These are phyloP conservation scores for Scaptomyza parva DNA, from an alignment of 2,888 invertebrate species.

Conservation along the genomic window DNA sequence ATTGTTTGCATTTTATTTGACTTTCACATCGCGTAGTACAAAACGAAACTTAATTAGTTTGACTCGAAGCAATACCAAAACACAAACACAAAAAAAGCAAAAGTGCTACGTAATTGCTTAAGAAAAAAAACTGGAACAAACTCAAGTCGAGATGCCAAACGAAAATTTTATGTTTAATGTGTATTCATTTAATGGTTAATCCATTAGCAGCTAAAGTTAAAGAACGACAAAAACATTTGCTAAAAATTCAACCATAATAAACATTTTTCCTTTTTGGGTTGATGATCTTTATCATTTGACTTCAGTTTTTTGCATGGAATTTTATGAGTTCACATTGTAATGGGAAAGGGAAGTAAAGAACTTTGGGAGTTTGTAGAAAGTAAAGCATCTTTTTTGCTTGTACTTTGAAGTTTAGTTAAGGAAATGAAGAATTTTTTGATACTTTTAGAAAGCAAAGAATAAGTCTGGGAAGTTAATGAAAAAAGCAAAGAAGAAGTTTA, in stretches of 20 bases:
- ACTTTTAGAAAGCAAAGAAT: too few species aligned
- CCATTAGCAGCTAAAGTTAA: slow-evolving; percentile 3
- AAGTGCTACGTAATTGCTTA: slow-evolving; percentile 47
- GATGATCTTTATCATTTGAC: slow-evolving; percentile 6
- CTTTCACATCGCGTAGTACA: slow-evolving; percentile 43
- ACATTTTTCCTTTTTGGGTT: slow-evolving; percentile 5
- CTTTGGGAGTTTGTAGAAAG: not conserved
- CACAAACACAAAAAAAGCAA: slow-evolving; percentile 51
- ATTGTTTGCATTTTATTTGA: slow-evolving; percentile 54
- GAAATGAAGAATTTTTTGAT: too few species aligned
- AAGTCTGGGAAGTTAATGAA: too few species aligned
- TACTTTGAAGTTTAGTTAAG: too few species aligned
- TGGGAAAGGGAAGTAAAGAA: not conserved
- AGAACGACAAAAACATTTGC: not conserved
- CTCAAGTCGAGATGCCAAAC: slow-evolving; percentile 11
- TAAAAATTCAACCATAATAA: not conserved
- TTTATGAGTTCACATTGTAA: not conserved
- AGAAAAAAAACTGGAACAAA: slow-evolving; percentile 30
- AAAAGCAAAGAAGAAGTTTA: too few species aligned
- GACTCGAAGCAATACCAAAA: slow-evolving; percentile 26
- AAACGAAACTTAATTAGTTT: slow-evolving; percentile 50
- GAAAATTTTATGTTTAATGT: slow-evolving; percentile 19
- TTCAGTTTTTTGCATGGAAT: not conserved
- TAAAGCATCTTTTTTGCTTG: too few species aligned
- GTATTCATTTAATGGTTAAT: slow-evolving; percentile 14